phyloP scores from a whole-genome alignment of 2,888 invertebrate genomes.

The Macrosoma leucophasiata region DNA sequence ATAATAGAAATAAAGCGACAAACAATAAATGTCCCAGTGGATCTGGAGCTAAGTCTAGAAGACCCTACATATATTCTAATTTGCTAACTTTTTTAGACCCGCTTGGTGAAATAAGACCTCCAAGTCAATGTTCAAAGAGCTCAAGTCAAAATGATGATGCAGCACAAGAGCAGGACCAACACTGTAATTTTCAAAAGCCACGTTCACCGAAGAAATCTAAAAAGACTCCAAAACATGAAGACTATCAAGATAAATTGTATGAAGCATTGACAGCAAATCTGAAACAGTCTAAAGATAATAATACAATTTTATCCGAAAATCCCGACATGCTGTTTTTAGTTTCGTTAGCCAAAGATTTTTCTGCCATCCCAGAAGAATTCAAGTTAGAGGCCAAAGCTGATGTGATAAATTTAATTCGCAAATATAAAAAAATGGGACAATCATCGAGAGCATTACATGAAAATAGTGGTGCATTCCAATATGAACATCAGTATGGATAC shows the following conservation, averaged over 20 bases:
- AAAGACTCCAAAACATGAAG: slow-evolving; percentile 5
- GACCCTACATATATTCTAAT: slow-evolving; percentile 14
- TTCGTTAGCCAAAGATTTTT: slow-evolving; percentile 13
- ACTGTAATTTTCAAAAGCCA: slow-evolving; percentile 10
- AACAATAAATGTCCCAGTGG: slow-evolving; percentile 6
- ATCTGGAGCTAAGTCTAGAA: slow-evolving; percentile 9
- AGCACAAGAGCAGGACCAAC: slow-evolving; percentile 1
- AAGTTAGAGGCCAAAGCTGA: slow-evolving; percentile 17
- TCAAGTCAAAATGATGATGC: slow-evolving; percentile 7
- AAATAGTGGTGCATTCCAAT: slow-evolving; percentile 5
- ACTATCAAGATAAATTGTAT: slow-evolving; percentile 6
- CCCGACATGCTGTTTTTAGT: slow-evolving; percentile 12
- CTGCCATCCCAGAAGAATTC: slow-evolving; percentile 12
- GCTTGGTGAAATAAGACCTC: slow-evolving; percentile 12
- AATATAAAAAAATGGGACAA: slow-evolving; percentile 9
- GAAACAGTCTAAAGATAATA: slow-evolving; percentile 8
- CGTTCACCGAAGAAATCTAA: slow-evolving; percentile 5
- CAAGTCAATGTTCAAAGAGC: slow-evolving; percentile 4
- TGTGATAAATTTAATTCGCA: slow-evolving; percentile 15
- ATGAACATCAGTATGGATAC: slow-evolving; percentile 7
- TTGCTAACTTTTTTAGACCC: slow-evolving; percentile 12
- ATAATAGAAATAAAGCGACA: slow-evolving; percentile 8
- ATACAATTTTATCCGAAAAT: slow-evolving; percentile 10
- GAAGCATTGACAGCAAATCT: slow-evolving; percentile 8
- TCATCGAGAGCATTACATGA: slow-evolving; percentile 10